phyloP scores from a whole-genome alignment of 2,888 invertebrate species.

The Glaucopsyche alexis region DNA sequence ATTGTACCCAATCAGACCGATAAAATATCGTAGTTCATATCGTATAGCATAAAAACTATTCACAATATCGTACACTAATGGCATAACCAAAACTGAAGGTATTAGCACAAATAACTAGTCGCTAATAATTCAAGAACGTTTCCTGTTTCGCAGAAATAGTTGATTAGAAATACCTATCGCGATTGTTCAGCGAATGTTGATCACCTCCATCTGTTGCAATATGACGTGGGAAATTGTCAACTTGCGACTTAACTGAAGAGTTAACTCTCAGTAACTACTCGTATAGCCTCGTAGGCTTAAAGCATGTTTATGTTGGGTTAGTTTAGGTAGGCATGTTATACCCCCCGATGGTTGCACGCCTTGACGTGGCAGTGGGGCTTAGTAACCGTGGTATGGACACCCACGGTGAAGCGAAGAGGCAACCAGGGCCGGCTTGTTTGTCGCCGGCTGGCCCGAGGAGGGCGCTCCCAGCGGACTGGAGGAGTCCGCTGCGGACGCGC shows the following conservation, averaged over 20 bases:
- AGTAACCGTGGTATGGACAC: no score
- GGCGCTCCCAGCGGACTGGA: no score
- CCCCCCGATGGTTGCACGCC: no score
- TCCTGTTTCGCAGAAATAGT: conserved; percentile 11
- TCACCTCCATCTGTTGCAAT: conserved; percentile 6
- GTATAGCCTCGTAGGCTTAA: no score
- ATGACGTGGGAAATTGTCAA: not conserved
- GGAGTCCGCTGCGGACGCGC: no score
- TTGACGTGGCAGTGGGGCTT: no score
- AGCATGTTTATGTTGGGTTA: no score
- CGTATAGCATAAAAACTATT: not conserved
- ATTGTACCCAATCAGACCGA: no score
- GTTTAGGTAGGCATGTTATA: no score
- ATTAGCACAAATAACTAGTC: conserved; percentile 1
- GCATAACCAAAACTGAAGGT: not conserved
- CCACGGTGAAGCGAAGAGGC: no score
- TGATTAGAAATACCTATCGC: conserved; percentile 2
- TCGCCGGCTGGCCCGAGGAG: no score
- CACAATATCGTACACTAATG: not conserved
- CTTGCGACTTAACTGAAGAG: not conserved
- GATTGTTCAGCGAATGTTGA: conserved; percentile 14
- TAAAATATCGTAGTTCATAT: not conserved
- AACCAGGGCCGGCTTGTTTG: no score
- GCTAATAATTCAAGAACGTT: not conserved
- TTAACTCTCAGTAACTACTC: not conserved